A percentile compares a stretch with the other conserved stretches of the same genome.
Conservation (phyloP, 2,888 invertebrate genomes). For the Noctuana brunneofusca region DNA sequence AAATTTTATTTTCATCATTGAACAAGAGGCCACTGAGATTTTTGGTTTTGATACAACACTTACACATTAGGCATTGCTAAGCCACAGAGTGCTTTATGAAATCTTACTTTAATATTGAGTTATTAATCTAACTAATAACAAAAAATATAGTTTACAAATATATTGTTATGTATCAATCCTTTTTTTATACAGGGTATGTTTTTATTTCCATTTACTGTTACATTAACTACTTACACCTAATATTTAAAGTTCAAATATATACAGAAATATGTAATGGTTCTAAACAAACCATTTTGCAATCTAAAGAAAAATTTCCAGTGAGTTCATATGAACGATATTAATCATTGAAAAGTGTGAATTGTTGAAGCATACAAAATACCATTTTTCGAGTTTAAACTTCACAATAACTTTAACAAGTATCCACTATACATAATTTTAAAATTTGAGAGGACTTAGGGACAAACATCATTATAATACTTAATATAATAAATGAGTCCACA, state of each 20-base stretch:
- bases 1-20: background rate
- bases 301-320: background rate
- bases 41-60: background rate
- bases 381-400: background rate
- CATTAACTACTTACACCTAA: constrained; percentile 77
- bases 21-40: constrained; percentile 5
- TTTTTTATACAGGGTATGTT: constrained; percentile 19
- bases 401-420: background rate
- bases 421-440: background rate
- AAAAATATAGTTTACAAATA: constrained; percentile 31
- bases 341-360: background rate
- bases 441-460: background rate
- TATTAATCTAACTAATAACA: constrained; percentile 25
- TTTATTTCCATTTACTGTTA: constrained; percentile 37
- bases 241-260: constrained; percentile 71
- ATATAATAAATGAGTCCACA: background rate
- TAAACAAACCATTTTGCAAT: constrained; percentile 25
- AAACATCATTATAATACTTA: background rate
- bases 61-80: constrained; percentile 23
- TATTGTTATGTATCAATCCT: constrained; percentile 26
- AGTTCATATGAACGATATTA: background rate
- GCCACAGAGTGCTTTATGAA: constrained; percentile 8
- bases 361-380: background rate
- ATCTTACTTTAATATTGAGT: constrained; percentile 15
- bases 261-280: constrained; percentile 61